Percentiles rank a stretch among this genome's conserved stretches.
Evolutionary conservation across 92 coral and sea anemone species (phyloP).

Genomic region (Phymanthus crucifer): DNA sequence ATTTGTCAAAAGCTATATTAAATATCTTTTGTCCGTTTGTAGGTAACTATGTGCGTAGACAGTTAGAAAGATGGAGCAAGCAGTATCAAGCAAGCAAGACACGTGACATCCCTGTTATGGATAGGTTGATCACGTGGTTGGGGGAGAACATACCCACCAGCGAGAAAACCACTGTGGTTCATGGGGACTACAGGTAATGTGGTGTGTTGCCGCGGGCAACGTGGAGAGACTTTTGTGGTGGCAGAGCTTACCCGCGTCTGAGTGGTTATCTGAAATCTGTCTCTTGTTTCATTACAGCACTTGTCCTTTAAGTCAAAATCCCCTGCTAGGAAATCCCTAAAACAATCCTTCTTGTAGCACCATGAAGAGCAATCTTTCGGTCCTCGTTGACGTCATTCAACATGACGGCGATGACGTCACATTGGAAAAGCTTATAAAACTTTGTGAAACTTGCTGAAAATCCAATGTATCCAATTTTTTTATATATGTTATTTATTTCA

Average conservation of each 20-base stretch:
- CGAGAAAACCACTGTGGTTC: slow-evolving; percentile 90
- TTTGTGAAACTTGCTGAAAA: no score
- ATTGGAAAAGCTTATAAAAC: no score
- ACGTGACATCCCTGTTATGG: slow-evolving; percentile 84
- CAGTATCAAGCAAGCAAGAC: slow-evolving; percentile 97
- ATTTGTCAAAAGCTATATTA: no score
- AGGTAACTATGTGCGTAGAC: slow-evolving; percentile 89
- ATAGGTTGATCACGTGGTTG: slow-evolving; percentile 76
- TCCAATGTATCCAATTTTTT: no score
- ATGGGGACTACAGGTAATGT: slow-evolving; percentile 88
- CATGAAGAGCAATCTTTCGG: not conserved
- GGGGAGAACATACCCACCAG: slow-evolving; percentile 60
- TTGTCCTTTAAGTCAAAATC: not conserved
- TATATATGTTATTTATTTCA: not conserved
- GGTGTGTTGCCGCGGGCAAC: not conserved
- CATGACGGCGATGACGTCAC: not conserved
- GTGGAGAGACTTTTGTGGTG: not conserved
- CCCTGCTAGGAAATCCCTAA: no score
- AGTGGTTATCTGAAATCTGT: no score
- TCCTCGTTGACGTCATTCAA: slow-evolving; percentile 2
- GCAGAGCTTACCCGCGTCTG: no score
- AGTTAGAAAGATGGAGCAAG: slow-evolving; percentile 86
- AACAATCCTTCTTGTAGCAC: no score
- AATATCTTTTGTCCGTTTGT: not conserved
- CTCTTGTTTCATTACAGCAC: not conserved